Conservation (phyloP, 2,888 invertebrate species). For the Hyalella azteca region DNA sequence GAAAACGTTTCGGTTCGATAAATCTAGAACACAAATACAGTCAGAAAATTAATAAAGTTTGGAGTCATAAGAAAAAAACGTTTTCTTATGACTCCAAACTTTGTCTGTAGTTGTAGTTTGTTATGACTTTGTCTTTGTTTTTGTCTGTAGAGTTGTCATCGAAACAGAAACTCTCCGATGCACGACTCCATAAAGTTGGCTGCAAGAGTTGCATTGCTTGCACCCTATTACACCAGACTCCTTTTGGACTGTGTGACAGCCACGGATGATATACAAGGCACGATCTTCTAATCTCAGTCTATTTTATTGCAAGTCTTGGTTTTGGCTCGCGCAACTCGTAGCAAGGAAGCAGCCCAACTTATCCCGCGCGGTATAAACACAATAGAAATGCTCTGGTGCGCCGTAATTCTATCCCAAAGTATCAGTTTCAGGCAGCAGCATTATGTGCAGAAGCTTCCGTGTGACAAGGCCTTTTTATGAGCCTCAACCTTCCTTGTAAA, state of each 20-base stretch:
- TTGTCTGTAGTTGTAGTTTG: neutral
- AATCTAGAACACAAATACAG: too few relatives aligned
- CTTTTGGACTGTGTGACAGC: neutral
- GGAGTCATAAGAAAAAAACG: too few relatives aligned
- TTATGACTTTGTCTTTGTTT: neutral
- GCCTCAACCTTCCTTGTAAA: too few relatives aligned
- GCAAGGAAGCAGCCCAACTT: neutral
- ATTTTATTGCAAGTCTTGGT: neutral
- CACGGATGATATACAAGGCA: neutral
- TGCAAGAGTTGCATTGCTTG: slow-evolving; percentile 23
- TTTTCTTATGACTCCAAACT: neutral
- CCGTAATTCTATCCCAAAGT: neutral
- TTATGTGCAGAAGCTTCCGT: neutral
- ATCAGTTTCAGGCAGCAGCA: neutral
- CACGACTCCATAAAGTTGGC: too few relatives aligned
- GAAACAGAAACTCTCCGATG: neutral
- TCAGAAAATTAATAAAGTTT: too few relatives aligned
- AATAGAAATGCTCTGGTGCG: neutral
- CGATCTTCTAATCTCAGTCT: slow-evolving; percentile 12
- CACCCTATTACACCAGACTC: neutral
- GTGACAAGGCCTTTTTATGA: too few relatives aligned
- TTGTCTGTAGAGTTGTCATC: neutral
- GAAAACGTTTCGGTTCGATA: too few relatives aligned
- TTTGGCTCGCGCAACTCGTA: neutral
- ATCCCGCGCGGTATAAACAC: neutral